Evolutionary conservation across 2,888 invertebrate species (phyloP).

Genomic region (Agrochola litura): DNA sequence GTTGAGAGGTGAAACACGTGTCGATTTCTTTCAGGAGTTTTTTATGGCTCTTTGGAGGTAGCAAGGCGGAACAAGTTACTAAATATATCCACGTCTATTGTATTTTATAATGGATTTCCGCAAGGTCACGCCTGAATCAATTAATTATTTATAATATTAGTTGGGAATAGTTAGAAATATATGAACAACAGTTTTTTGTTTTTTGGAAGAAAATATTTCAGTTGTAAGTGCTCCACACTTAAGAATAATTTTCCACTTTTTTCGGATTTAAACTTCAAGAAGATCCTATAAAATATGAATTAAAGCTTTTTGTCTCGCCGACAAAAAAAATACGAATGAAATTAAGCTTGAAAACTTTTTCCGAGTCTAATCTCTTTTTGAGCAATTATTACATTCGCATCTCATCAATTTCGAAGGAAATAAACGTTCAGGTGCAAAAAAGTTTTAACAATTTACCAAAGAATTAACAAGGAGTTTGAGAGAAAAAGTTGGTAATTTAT

Average conservation of each 20-base stretch:
- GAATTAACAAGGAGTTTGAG: slow-evolving; percentile 58
- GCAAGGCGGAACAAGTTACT: too few species aligned
- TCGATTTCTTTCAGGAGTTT: too few species aligned
- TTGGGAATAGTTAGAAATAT: too few species aligned
- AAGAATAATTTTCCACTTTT: background rate
- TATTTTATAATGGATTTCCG: too few species aligned
- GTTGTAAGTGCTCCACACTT: background rate
- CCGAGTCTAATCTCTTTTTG: slow-evolving; percentile 40
- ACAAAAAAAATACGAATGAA: slow-evolving; percentile 30
- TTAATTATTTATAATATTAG: too few species aligned
- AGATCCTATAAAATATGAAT: slow-evolving; percentile 29
- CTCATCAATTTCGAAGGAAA: slow-evolving; percentile 56
- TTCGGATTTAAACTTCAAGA: background rate
- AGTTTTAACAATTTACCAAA: slow-evolving; percentile 64
- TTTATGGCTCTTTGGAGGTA: too few species aligned
- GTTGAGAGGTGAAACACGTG: too few species aligned
- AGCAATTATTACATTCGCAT: slow-evolving; percentile 60
- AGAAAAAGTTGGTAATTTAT: slow-evolving; percentile 65
- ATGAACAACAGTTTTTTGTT: background rate
- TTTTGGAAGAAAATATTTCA: background rate
- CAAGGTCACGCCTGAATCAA: too few species aligned
- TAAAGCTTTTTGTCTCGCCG: background rate
- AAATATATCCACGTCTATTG: too few species aligned
- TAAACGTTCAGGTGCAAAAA: slow-evolving; percentile 67
- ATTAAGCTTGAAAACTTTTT: slow-evolving; percentile 38